Percentiles rank a stretch among this genome's conserved stretches.
Conservation (phyloP, 2,113 vertebrate species). For the Noctilio leporinus region DNA sequence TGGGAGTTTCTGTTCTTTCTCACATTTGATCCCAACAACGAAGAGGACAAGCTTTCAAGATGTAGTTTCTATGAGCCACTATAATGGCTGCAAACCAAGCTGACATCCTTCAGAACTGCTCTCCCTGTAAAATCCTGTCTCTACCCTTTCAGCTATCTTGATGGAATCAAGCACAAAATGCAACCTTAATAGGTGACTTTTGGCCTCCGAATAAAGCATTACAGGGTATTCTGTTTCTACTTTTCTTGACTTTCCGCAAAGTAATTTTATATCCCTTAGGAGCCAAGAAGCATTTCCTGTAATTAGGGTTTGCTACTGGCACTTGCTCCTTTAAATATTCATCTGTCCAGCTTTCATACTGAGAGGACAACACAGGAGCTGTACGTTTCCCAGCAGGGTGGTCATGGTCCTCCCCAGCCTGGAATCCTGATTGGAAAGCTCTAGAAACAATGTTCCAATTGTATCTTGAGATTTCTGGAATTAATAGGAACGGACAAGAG, state of each 20-base stretch:
- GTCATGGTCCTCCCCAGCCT: neutral
- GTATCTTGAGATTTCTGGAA: neutral
- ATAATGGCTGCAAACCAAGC: neutral
- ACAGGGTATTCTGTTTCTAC: slow-evolving; percentile 47
- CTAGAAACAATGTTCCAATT: neutral
- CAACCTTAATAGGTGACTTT: neutral
- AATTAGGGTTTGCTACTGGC: slow-evolving; percentile 28
- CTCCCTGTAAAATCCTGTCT: neutral
- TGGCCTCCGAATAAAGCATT: slow-evolving; percentile 32
- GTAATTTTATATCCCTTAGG: slow-evolving; percentile 52
- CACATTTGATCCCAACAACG: neutral
- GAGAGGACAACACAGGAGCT: neutral
- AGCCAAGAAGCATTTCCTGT: neutral
- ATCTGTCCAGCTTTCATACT: neutral
- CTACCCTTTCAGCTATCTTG: neutral
- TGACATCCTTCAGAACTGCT: neutral
- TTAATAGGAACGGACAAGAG: neutral
- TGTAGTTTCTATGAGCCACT: neutral
- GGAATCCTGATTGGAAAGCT: neutral
- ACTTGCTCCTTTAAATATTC: slow-evolving; percentile 11
- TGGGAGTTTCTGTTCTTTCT: neutral
- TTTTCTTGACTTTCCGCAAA: slow-evolving; percentile 33
- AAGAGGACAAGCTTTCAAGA: neutral
- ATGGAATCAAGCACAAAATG: slow-evolving; percentile 7
- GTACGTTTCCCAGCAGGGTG: neutral